Conservation (phyloP, 2,113 vertebrate genomes). For the Odontesthes bonariensis region DNA sequence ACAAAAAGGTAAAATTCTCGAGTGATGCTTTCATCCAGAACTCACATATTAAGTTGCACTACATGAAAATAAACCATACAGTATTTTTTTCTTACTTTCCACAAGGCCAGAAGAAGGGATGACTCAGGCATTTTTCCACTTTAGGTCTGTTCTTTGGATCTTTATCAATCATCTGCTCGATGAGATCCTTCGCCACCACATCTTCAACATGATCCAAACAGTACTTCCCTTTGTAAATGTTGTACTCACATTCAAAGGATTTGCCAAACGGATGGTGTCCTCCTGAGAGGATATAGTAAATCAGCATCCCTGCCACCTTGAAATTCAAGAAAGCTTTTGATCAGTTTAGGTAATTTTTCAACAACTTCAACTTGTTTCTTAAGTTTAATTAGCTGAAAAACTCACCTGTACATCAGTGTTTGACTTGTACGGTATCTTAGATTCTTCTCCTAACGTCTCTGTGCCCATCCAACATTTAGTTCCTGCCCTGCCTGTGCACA, state of each 20-base stretch:
- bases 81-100: conserved; percentile 21
- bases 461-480: conserved; percentile 75
- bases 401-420: conserved; percentile 76
- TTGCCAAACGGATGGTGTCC: conserved; percentile 76
- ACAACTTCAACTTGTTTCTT: too few species aligned
- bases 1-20: too few species aligned
- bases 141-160: conserved; percentile 59
- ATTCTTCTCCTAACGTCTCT: conserved; percentile 53
- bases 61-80: not conserved
- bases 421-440: conserved; percentile 55
- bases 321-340: not conserved
- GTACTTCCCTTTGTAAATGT: conserved; percentile 59
- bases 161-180: conserved; percentile 69
- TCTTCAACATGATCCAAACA: conserved; percentile 69
- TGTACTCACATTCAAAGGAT: not conserved
- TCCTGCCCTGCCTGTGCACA: conserved; percentile 59
- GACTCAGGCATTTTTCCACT: conserved; percentile 65
- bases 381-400: not conserved
- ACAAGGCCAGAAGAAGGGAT: conserved; percentile 75
- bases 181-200: conserved; percentile 68
- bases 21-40: too few species aligned
- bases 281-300: conserved; percentile 76
- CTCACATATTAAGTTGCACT: too few species aligned
- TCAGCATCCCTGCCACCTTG: conserved; percentile 79
- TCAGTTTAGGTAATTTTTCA: not conserved